Base-by-base conservation (phyloP, 2,797 vertebrate species). In the Salarias fasciatus region DNA sequence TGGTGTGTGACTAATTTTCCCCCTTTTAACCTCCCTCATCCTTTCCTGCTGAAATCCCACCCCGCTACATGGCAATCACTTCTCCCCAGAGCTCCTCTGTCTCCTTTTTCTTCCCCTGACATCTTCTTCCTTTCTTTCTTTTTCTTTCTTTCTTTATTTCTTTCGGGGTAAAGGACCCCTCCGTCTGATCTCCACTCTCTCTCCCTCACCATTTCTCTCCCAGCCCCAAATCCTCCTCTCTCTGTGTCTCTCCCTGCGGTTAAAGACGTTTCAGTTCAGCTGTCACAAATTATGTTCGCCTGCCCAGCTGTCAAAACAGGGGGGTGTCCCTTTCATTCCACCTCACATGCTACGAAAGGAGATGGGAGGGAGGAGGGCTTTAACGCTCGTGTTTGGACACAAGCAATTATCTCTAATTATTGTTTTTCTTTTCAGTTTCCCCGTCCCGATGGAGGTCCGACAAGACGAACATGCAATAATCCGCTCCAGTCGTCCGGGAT, bases 351-450 rank as follows among this genome's bases (percentile, higher is more conserved):
- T 96, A 96, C 95, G 92, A 93, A 95, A 95, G 94, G 86, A 86
- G 89, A 88, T 67, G 69, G 83, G 77, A 72, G 85, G 72, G 80
- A 70, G 82, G 93, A 91, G 94, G 93, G 93, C 95, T 96, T 95
- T 96, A 96, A 96, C 93, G 95, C 95, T 93, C 92, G 91, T 99
- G 97, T 98, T 99, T 99, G 97, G 97, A 98, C 96, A 99, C 96
- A 99, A 98, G 97, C 97, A 99, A 98, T 98, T 99, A 98, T 98
- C 96, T 95, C 95, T 98, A 99, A 99, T 99, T 98, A 98, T 98
- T 98, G 97, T 98, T 97, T 98, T 98, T 98, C 96, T 98, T 98
- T 98, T 99, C 95, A 97, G 96, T 95, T 94, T 95, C 94, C 94
- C 95, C 91, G 94, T 96, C 95, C 94, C 89, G 93, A 95, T 94